Evolutionary conservation across 2,888 invertebrate species (phyloP).

Genomic region (Nebria salina): DNA sequence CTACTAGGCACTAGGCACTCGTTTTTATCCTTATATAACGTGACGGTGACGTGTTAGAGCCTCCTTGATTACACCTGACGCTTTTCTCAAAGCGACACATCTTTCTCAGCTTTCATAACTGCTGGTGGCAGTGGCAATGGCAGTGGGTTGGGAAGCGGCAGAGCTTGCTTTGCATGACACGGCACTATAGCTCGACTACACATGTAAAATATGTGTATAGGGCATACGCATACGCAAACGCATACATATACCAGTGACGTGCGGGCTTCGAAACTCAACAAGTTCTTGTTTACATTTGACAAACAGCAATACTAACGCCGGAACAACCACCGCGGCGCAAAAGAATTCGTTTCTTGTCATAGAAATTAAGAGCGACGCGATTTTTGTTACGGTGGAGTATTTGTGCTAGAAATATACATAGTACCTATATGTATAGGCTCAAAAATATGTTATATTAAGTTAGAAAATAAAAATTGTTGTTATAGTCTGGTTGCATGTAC

Average conservation of each 20-base stretch:
- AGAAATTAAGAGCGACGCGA: too few species aligned
- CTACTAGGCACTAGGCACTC: neutral
- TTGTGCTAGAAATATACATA: too few species aligned
- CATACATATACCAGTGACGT: neutral
- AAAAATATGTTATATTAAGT: too few species aligned
- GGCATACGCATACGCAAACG: constrained; percentile 28
- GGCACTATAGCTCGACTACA: neutral
- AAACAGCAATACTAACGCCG: constrained; percentile 21
- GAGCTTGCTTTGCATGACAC: too few species aligned
- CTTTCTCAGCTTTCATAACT: constrained; percentile 26
- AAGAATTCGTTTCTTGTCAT: too few species aligned
- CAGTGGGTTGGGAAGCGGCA: neutral
- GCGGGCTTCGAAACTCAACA: constrained; percentile 27
- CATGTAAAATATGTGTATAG: constrained; percentile 41
- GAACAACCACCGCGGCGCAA: neutral
- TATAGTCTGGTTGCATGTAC: too few species aligned
- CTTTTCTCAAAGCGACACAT: constrained; percentile 31
- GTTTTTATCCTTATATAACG: neutral
- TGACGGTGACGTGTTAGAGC: constrained; percentile 5
- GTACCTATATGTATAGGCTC: too few species aligned
- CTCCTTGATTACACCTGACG: constrained; percentile 36
- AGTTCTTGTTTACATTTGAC: constrained; percentile 31
- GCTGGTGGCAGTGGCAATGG: neutral
- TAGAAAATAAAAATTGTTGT: too few species aligned
- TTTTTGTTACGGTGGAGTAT: too few species aligned